Conservation (phyloP, 2,888 invertebrate genomes). For the Petrolisthes cinctipes region DNA sequence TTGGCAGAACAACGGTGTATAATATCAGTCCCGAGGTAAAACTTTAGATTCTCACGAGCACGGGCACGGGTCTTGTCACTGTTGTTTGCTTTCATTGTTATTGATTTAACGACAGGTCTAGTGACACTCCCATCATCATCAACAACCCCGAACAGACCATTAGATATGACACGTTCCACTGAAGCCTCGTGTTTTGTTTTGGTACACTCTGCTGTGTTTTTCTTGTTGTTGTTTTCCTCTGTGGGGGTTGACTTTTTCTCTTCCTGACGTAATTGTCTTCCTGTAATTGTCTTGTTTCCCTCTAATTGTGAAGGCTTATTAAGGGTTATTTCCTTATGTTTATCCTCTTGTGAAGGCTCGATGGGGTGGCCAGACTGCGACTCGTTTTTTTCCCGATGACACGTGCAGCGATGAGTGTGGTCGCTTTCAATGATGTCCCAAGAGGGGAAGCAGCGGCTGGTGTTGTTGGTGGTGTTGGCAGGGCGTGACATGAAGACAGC, state of each 20-base stretch:
- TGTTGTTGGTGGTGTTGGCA: background rate
- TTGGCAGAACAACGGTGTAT: background rate
- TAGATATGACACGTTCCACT: too few species aligned
- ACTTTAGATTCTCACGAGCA: slow-evolving; percentile 30
- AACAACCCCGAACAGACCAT: too few species aligned
- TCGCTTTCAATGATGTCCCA: background rate
- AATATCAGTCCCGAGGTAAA: slow-evolving; percentile 43
- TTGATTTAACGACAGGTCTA: background rate
- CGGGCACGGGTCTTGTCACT: background rate
- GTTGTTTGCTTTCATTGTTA: background rate
- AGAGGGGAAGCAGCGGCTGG: background rate
- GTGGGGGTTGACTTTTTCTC: too few species aligned
- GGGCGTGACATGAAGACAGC: slow-evolving; percentile 37
- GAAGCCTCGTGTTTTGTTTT: too few species aligned
- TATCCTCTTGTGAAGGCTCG: background rate
- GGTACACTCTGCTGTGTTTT: too few species aligned
- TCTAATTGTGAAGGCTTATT: too few species aligned
- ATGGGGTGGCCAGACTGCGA: background rate
- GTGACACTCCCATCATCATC: background rate
- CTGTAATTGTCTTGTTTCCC: background rate
- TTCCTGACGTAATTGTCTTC: too few species aligned
- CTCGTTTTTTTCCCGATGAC: background rate
- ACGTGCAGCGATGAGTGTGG: background rate
- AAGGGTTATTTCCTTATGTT: background rate
- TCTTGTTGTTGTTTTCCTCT: too few species aligned